Percentiles rank a stretch among this genome's conserved stretches.
These are phyloP conservation scores for Eupithecia insigniata DNA, from an alignment of 2,888 invertebrate species.

Conservation along the genomic window DNA sequence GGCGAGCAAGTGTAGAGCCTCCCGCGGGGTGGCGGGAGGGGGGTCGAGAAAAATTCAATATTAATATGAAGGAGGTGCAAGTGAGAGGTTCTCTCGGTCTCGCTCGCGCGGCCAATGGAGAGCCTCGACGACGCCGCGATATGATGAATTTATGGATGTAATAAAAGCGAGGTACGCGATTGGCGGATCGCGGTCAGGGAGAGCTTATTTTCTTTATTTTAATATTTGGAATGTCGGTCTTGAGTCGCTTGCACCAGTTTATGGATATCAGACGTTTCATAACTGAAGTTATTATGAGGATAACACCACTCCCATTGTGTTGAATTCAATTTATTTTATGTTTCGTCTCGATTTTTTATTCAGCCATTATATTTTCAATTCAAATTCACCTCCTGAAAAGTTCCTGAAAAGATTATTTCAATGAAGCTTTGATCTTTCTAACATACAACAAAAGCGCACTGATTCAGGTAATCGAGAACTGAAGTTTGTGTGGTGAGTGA, in stretches of 20 bases:
- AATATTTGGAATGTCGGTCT: slow-evolving; percentile 81
- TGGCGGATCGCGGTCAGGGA: slow-evolving; percentile 84
- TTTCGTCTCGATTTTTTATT: slow-evolving; percentile 11
- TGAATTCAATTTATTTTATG: slow-evolving; percentile 35
- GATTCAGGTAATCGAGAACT: slow-evolving; percentile 51
- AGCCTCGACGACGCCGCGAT: slow-evolving; percentile 83
- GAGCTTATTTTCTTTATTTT: slow-evolving; percentile 85
- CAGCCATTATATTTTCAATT: background rate
- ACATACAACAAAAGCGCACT: slow-evolving; percentile 35
- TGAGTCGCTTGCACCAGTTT: slow-evolving; percentile 64
- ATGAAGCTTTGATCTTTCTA: slow-evolving; percentile 22
- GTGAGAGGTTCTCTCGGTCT: slow-evolving; percentile 81
- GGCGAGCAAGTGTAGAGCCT: slow-evolving; percentile 83
- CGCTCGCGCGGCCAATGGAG: slow-evolving; percentile 84
- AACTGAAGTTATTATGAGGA: slow-evolving; percentile 52
- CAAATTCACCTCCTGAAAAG: background rate
- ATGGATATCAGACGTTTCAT: slow-evolving; percentile 65
- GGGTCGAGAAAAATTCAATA: slow-evolving; percentile 90
- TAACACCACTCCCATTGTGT: slow-evolving; percentile 47
- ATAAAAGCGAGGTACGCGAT: slow-evolving; percentile 88
- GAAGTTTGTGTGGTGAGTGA: slow-evolving; percentile 64
- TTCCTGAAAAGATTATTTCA: slow-evolving; percentile 1
- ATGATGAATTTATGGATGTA: slow-evolving; percentile 94
- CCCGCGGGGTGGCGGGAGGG: slow-evolving; percentile 82
- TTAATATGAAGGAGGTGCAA: slow-evolving; percentile 90